Conservation (phyloP, 2,797 vertebrate genomes). For the Melanotaenia maccullochi region DNA sequence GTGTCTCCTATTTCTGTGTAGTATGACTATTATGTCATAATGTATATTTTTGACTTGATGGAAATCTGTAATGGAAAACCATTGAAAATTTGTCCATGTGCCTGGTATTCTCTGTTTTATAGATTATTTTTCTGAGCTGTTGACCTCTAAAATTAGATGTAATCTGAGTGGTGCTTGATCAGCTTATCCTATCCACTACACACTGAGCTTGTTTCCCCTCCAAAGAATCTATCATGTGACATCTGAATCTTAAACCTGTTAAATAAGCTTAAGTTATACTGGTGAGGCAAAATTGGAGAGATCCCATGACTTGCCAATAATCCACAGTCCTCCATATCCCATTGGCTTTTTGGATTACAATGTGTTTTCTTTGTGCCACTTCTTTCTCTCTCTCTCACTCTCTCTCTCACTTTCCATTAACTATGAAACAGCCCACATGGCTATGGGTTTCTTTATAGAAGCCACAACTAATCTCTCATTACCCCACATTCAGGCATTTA, state of each 20-base stretch:
- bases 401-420: slow-evolving; percentile 45
- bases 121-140: slow-evolving; percentile 28
- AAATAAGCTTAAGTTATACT: slow-evolving; percentile 79
- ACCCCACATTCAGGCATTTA: slow-evolving; percentile 67
- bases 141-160: slow-evolving; percentile 66
- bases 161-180: slow-evolving; percentile 77
- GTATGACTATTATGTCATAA: too few relatives aligned
- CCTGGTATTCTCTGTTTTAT: slow-evolving; percentile 45
- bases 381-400: not conserved
- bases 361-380: slow-evolving; percentile 72
- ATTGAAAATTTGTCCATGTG: slow-evolving; percentile 21
- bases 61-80: not conserved
- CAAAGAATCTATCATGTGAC: slow-evolving; percentile 80
- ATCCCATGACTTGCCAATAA: slow-evolving; percentile 82
- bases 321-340: slow-evolving; percentile 62
- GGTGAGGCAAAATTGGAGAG: slow-evolving; percentile 63
- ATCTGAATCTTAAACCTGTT: slow-evolving; percentile 76
- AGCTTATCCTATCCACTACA: slow-evolving; percentile 71
- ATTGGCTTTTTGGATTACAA: slow-evolving; percentile 70
- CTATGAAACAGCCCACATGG: slow-evolving; percentile 47
- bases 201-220: slow-evolving; percentile 47
- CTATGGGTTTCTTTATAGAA: slow-evolving; percentile 61
- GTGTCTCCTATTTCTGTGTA: not conserved
- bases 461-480: slow-evolving; percentile 75
- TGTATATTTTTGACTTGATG: not conserved